Conservation (phyloP, 2,888 invertebrate genomes). For the Dexiosoma caninum region DNA sequence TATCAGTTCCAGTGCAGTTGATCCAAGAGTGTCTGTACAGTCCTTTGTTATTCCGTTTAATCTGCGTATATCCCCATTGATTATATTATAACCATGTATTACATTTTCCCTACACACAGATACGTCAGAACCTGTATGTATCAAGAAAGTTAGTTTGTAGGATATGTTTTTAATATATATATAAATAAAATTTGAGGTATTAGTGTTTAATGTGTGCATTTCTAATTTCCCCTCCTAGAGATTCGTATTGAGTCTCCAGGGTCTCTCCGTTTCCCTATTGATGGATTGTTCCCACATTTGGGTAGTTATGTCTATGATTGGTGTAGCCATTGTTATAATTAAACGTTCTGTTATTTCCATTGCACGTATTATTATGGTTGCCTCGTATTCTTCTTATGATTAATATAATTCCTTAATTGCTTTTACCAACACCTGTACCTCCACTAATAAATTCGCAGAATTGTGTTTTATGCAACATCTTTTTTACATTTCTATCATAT, state of each 20-base stretch:
- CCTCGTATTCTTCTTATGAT: too few relatives aligned
- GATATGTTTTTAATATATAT: not conserved
- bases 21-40: too few relatives aligned
- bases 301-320: not conserved
- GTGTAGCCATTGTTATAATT: not conserved
- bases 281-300: not conserved
- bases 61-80: too few relatives aligned
- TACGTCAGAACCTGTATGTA: not conserved
- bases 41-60: too few relatives aligned
- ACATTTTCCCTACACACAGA: not conserved
- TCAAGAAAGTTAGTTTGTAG: not conserved
- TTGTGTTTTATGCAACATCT: slow-evolving; percentile 19
- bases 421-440: slow-evolving; percentile 52
- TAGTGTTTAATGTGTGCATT: not conserved
- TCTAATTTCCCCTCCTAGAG: slow-evolving; percentile 1
- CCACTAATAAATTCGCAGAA: slow-evolving; percentile 54
- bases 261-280: slow-evolving; percentile 4
- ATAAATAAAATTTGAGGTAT: too few relatives aligned
- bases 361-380: not conserved
- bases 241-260: not conserved
- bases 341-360: not conserved
- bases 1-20: too few relatives aligned
- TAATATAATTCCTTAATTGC: too few relatives aligned
- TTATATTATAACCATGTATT: not conserved
- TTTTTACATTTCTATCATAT: slow-evolving; percentile 43